Conservation (phyloP, 2,888 invertebrate species). For the Habrosyne pyritoides region DNA sequence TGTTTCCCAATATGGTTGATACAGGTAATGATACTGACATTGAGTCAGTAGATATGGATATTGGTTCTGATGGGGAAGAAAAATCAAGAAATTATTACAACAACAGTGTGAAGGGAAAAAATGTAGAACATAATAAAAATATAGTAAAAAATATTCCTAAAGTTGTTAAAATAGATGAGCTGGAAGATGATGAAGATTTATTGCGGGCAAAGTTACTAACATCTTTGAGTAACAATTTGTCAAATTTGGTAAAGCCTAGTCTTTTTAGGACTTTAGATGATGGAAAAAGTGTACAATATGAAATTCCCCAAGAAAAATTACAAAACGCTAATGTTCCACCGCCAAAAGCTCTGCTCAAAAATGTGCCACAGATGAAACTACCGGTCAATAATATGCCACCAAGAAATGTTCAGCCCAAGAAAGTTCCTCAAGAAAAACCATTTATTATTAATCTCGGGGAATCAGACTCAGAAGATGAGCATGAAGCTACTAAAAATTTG, state of each 20-base stretch:
- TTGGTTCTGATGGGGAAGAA: constrained; percentile 74
- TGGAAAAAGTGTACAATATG: constrained; percentile 22
- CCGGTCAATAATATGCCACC: not conserved
- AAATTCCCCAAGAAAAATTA: constrained; percentile 46
- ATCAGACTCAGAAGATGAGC: constrained; percentile 79
- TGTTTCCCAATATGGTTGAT: constrained; percentile 41
- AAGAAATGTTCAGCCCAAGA: constrained; percentile 10
- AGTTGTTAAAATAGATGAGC: constrained; percentile 54
- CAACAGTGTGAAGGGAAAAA: constrained; percentile 22
- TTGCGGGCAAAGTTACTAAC: constrained; percentile 84
- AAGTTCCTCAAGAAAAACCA: constrained; percentile 51
- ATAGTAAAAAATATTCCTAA: constrained; percentile 22
- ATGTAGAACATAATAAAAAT: constrained; percentile 20
- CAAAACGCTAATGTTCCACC: not conserved
- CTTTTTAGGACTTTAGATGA: constrained; percentile 40
- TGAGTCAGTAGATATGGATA: constrained; percentile 81
- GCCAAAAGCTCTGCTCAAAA: not conserved
- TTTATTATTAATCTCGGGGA: constrained; percentile 74
- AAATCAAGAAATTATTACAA: constrained; percentile 54
- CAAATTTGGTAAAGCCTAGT: constrained; percentile 60
- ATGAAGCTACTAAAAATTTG: constrained; percentile 78
- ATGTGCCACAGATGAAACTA: not conserved
- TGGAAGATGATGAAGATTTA: constrained; percentile 85
- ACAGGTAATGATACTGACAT: constrained; percentile 73
- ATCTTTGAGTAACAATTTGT: constrained; percentile 83